Percentiles rank a stretch among this genome's conserved stretches.
These are phyloP conservation scores for Wasmannia auropunctata DNA, from an alignment of 1,140 invertebrate species.

Conservation along the genomic window DNA sequence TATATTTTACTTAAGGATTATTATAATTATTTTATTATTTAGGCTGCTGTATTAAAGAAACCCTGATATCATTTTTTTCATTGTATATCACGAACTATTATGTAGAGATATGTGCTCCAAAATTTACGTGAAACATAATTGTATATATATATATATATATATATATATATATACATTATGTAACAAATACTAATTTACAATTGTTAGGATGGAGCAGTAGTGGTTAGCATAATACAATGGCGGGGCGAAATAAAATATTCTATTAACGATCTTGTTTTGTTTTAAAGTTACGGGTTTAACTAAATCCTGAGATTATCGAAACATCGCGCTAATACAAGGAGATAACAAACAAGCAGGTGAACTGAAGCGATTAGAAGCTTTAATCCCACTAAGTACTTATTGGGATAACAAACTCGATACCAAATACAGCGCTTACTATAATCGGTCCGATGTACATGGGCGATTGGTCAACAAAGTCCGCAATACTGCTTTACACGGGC, in stretches of 20 bases:
- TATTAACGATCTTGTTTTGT: not conserved
- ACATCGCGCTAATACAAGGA: constrained; percentile 15
- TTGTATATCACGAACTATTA: not conserved
- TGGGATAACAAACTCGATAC: constrained; percentile 42
- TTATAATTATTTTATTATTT: too few relatives aligned
- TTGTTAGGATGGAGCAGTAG: not conserved
- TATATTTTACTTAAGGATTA: not conserved
- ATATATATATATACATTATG: not conserved
- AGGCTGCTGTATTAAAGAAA: not conserved
- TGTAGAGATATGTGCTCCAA: not conserved
- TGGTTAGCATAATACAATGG: not conserved
- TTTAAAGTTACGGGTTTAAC: constrained; percentile 9
- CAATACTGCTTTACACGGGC: not conserved
- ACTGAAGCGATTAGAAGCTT: constrained; percentile 35
- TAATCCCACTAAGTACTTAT: constrained; percentile 42
- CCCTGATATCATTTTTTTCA: not conserved
- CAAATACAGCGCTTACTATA: constrained; percentile 40
- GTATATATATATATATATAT: not conserved
- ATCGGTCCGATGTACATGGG: constrained; percentile 11
- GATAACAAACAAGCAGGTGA: constrained; percentile 39
- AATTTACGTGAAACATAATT: not conserved
- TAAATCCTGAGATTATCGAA: constrained; percentile 45
- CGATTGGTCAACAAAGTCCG: constrained; percentile 22
- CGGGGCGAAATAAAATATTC: not conserved
- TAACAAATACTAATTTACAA: not conserved